phyloP scores from a whole-genome alignment of 2,113 vertebrate genomes.

The Gymnarchus niloticus region DNA sequence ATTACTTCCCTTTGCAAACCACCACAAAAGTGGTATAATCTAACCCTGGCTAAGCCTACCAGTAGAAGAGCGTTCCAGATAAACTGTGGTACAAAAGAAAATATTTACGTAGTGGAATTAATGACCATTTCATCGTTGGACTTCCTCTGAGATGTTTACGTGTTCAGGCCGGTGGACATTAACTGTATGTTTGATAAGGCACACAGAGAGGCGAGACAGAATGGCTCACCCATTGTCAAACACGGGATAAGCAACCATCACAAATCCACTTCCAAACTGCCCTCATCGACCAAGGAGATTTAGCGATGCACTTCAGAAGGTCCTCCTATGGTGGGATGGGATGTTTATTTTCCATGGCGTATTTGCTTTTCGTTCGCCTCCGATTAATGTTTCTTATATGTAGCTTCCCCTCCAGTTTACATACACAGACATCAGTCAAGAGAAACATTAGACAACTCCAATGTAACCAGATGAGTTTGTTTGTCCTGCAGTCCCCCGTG shows the following conservation, averaged over 20 bases:
- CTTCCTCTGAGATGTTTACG: constrained; percentile 33
- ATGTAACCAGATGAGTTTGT: neutral
- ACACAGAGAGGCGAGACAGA: constrained; percentile 28
- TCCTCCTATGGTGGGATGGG: neutral
- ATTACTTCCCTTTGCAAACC: constrained; percentile 31
- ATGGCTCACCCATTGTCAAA: neutral
- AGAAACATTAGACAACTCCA: neutral
- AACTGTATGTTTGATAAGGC: constrained; percentile 39
- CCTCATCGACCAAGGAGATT: neutral
- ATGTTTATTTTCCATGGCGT: constrained; percentile 13
- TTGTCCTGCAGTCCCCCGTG: neutral
- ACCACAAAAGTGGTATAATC: constrained; percentile 31
- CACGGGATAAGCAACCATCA: neutral
- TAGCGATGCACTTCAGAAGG: constrained; percentile 25
- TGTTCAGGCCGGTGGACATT: constrained; percentile 34
- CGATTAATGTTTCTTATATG: neutral
- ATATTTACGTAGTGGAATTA: constrained; percentile 33
- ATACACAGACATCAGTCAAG: neutral
- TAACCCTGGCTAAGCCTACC: constrained; percentile 20
- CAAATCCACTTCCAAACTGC: neutral
- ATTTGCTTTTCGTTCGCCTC: neutral
- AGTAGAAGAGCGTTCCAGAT: constrained; percentile 28
- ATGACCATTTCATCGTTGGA: constrained; percentile 22
- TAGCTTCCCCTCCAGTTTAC: neutral
- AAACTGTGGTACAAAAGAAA: constrained; percentile 28